Evolutionary conservation across 1,140 invertebrate species (phyloP), one percentile per base, ranked within the genome.

Genomic region (Pseudomyrmex gracilis): DNA sequence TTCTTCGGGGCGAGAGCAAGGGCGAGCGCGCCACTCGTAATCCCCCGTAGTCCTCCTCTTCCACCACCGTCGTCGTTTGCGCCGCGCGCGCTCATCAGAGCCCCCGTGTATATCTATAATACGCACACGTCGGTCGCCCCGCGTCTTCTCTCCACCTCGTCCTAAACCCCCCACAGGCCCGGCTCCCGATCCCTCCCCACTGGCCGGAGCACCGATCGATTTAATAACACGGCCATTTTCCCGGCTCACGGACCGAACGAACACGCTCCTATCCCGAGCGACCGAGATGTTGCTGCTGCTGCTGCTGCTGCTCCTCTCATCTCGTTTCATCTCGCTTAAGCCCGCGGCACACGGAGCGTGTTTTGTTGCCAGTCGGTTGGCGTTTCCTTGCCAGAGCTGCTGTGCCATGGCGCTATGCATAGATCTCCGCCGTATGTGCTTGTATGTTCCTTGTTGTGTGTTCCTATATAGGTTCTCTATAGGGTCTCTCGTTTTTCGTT

Each of bases 141-240:
- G n/a, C 66, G 66, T 82, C 71, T 78, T 85, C 86, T 85, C 86
- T 66, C 78, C 58, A 76, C 73, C 70, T 82, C 53, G 51, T 74
- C 20, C 83, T 70, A 64, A 87, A 84, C 84, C 87, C 89, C 91
- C 34, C 34, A 34, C 34, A 91, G 91, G 87, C 90, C 84, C 77
- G 85, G 84, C 88, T 89, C 85, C 88, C 84, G 74, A 84, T 74
- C 83, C 84, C 84, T 80, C 80, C 82, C 85, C 70, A 87, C 87
- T 89, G 88, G 90, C 89, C 91, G 87, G 89, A 90, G 84, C 90
- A 73, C 80, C 92, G 92, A 93, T 93, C 92, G 92, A 93, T 93
- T 93, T 93, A 93, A 93, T 93, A 93, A 92, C 90, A 91, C 91
- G 90, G 91, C 91, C 91, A 92, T 92, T 92, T 92, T 92, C 90